phyloP scores from a whole-genome alignment of 53 echinoderm and acorn worm species.

The Hippasteria phrygiana region DNA sequence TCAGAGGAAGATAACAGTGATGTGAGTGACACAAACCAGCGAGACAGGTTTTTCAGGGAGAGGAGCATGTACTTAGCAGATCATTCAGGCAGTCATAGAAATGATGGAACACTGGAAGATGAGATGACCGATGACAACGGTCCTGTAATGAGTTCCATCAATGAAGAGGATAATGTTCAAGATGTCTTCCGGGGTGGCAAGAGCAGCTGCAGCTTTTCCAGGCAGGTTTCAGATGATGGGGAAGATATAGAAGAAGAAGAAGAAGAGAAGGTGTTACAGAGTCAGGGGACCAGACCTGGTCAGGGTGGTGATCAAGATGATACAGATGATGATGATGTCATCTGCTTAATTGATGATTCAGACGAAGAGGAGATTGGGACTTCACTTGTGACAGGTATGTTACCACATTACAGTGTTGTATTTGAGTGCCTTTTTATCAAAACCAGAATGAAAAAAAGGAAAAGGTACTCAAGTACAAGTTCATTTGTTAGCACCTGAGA shows the following conservation, averaged over 20 bases:
- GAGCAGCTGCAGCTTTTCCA: not conserved
- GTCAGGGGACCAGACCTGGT: not conserved
- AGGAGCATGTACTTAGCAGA: conserved; percentile 6
- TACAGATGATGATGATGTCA: not conserved
- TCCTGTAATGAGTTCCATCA: not conserved
- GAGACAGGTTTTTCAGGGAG: not conserved
- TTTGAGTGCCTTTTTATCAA: no score
- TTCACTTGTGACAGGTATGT: not conserved
- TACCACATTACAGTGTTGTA: not conserved
- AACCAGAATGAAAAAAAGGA: no score
- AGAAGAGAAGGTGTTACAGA: no score
- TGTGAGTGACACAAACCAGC: not conserved
- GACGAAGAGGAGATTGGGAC: not conserved
- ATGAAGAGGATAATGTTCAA: not conserved
- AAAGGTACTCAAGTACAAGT: no score
- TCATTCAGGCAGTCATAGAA: not conserved
- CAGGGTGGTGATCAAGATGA: not conserved
- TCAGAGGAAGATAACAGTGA: not conserved
- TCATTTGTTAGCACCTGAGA: no score
- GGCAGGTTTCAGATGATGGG: not conserved
- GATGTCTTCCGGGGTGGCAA: not conserved
- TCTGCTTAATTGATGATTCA: conserved; percentile 3
- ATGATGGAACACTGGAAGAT: not conserved
- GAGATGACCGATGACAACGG: not conserved
- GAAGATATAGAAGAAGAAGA: not conserved